A percentile compares a stretch with the other conserved stretches of the same genome.
These are phyloP conservation scores for Remorina albescens DNA, from an alignment of 2,797 vertebrate genomes.

Conservation along the genomic window DNA sequence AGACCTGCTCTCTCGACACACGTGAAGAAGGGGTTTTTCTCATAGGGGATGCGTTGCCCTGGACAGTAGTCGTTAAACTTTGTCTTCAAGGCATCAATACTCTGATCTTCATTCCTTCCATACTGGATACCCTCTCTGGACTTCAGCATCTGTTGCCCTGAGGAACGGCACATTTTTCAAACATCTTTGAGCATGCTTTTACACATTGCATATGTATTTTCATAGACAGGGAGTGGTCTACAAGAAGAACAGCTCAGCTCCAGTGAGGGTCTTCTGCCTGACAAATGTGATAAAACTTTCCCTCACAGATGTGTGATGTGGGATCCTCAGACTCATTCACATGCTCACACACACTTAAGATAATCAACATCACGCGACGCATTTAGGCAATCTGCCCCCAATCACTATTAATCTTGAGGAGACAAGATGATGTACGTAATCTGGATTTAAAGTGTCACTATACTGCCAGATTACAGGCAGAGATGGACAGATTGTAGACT, in stretches of 20 bases:
- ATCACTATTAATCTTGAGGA: slow-evolving; percentile 69
- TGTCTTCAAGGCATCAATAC: slow-evolving; percentile 70
- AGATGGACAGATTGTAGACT: slow-evolving; percentile 67
- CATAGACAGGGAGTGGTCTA: neutral
- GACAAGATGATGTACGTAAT: slow-evolving; percentile 69
- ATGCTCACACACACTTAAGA: slow-evolving; percentile 27
- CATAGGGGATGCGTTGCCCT: slow-evolving; percentile 60
- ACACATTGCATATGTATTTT: neutral
- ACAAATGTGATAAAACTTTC: neutral
- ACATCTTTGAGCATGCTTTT: neutral
- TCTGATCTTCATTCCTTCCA: slow-evolving; percentile 67
- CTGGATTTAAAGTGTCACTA: slow-evolving; percentile 69
- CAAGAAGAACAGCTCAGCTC: too few relatives aligned
- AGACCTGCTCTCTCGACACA: slow-evolving; percentile 84
- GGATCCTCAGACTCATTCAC: slow-evolving; percentile 11
- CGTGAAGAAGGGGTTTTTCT: slow-evolving; percentile 85
- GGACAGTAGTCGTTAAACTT: slow-evolving; percentile 84
- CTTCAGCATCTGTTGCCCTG: slow-evolving; percentile 75
- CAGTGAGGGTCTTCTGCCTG: neutral
- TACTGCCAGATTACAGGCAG: slow-evolving; percentile 69
- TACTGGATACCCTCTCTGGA: slow-evolving; percentile 74
- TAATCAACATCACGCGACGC: slow-evolving; percentile 60
- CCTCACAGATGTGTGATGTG: slow-evolving; percentile 20
- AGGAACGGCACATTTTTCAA: slow-evolving; percentile 17
- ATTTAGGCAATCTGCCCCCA: slow-evolving; percentile 71